Evolutionary conservation across 2,888 invertebrate species (phyloP).

Genomic region (Apodemia zela): DNA sequence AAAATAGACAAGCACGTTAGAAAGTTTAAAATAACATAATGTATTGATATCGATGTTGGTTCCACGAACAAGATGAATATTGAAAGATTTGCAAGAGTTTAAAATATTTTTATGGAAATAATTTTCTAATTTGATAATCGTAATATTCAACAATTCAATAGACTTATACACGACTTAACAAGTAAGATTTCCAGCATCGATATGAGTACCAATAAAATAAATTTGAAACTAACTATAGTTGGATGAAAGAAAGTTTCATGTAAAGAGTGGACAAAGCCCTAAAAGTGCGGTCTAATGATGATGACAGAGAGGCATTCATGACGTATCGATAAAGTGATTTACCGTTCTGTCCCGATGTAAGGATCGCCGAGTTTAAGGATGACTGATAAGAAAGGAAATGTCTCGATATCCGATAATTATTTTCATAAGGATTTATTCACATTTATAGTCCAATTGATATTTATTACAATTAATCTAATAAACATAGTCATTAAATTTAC

Average conservation of each 20-base stretch:
- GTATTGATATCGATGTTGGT: not conserved
- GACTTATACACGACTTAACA: not conserved
- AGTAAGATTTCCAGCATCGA: slow-evolving; percentile 12
- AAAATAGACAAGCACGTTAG: slow-evolving; percentile 64
- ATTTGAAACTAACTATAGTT: slow-evolving; percentile 32
- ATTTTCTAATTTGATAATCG: too few relatives aligned
- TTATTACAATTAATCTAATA: slow-evolving; percentile 70
- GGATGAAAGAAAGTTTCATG: slow-evolving; percentile 50
- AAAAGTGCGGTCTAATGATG: slow-evolving; percentile 75
- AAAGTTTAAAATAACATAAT: slow-evolving; percentile 41
- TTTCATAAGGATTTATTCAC: slow-evolving; percentile 75
- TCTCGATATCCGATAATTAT: slow-evolving; percentile 61
- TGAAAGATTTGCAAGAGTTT: too few relatives aligned
- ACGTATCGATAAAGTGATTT: slow-evolving; percentile 77
- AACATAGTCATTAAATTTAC: slow-evolving; percentile 70
- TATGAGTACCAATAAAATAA: slow-evolving; percentile 42
- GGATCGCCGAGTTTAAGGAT: slow-evolving; percentile 66
- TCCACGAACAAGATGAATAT: not conserved
- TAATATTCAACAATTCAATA: too few relatives aligned
- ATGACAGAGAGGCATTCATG: slow-evolving; percentile 79
- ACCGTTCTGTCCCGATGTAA: slow-evolving; percentile 75
- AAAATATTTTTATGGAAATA: too few relatives aligned
- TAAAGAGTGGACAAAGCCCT: slow-evolving; percentile 67
- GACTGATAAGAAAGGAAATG: slow-evolving; percentile 65
- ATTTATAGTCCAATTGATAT: slow-evolving; percentile 72